Conservation (phyloP, 2,113 vertebrate species). For the Motacilla alba region DNA sequence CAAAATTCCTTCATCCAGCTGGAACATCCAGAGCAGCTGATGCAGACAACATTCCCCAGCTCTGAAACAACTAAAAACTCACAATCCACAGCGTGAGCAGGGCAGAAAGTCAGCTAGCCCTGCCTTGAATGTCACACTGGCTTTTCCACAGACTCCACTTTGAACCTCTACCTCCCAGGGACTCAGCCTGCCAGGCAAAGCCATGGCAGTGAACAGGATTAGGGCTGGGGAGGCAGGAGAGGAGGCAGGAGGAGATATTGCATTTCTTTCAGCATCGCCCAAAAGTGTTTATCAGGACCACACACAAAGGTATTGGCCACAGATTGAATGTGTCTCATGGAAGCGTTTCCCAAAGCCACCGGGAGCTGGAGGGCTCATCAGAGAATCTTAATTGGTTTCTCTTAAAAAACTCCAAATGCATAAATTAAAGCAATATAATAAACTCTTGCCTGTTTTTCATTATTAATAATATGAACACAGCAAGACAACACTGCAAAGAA, state of each 20-base stretch:
- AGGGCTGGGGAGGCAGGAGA: neutral
- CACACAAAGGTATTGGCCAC: constrained; percentile 20
- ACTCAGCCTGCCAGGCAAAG: neutral
- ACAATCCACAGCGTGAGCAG: fast-evolving
- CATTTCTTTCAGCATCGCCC: neutral
- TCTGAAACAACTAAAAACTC: neutral
- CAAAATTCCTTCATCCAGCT: fast-evolving
- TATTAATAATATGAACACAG: neutral
- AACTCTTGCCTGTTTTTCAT: neutral
- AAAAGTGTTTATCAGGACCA: constrained; percentile 27
- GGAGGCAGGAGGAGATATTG: neutral
- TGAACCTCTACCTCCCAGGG: neutral
- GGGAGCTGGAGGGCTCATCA: constrained; percentile 43
- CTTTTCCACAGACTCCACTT: neutral
- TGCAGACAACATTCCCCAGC: neutral
- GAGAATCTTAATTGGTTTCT: constrained; percentile 55
- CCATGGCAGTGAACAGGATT: neutral
- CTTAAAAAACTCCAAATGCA: constrained; percentile 18
- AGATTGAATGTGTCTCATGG: neutral
- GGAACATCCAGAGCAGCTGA: neutral
- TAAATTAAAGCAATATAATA: constrained; percentile 26
- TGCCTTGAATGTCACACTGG: neutral
- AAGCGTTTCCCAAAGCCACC: neutral
- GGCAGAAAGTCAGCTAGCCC: neutral
- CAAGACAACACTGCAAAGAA: neutral